A percentile compares a stretch with the other conserved stretches of the same genome.
These are phyloP conservation scores for Loris lydekkerianus DNA, from an alignment of 2,797 vertebrate species.

Conservation along the genomic window DNA sequence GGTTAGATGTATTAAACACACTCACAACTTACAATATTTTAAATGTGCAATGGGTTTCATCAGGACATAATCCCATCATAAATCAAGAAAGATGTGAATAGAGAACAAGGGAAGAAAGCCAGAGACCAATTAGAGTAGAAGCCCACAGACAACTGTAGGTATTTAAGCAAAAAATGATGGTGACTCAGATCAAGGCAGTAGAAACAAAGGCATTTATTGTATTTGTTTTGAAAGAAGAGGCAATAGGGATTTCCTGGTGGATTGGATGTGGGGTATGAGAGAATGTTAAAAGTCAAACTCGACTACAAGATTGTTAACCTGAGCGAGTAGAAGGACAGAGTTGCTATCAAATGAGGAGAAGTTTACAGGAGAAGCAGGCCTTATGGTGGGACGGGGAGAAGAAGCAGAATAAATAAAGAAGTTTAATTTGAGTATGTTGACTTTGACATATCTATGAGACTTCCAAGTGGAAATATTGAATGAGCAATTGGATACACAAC, in stretches of 20 bases:
- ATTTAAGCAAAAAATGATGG: neutral
- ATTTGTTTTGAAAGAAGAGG: conserved; percentile 20
- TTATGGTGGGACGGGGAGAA: no score
- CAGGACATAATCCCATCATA: neutral
- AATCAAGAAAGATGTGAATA: neutral
- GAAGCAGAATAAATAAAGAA: neutral
- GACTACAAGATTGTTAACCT: neutral
- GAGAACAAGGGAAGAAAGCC: neutral
- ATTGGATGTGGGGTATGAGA: neutral
- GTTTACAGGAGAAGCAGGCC: neutral
- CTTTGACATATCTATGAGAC: neutral
- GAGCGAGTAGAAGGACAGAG: conserved; percentile 11
- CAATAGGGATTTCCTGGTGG: neutral
- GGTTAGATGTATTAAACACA: neutral
- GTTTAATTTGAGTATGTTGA: conserved; percentile 10
- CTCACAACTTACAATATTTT: neutral
- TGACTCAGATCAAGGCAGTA: neutral
- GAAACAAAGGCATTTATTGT: neutral
- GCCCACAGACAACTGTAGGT: neutral
- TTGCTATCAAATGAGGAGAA: neutral
- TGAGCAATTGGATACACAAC: neutral
- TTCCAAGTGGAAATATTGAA: conserved; percentile 25
- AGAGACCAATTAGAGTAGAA: neutral
- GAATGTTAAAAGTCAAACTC: neutral
- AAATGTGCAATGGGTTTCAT: neutral